phyloP scores from a whole-genome alignment of 2,797 vertebrate species.

The Poeciliopsis infans region DNA sequence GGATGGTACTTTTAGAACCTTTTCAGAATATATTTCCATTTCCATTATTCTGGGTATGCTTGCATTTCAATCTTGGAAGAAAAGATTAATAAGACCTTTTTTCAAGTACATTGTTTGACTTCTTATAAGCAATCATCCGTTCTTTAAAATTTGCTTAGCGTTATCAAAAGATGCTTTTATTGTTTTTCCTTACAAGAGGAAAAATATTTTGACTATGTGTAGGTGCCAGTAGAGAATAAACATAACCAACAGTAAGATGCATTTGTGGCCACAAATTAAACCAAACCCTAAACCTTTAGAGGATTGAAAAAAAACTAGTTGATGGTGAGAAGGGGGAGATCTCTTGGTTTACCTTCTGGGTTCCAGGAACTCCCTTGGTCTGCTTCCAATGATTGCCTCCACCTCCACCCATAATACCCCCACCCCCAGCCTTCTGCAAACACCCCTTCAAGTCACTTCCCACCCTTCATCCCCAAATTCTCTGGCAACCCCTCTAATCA shows the following conservation, averaged over 20 bases:
- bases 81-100: not conserved
- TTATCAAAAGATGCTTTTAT: not conserved
- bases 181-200: not conserved
- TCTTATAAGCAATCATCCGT: not conserved
- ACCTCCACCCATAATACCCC: slow-evolving; percentile 12
- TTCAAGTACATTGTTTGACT: not conserved
- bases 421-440: slow-evolving; percentile 57
- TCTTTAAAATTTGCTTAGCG: not conserved
- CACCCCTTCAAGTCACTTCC: slow-evolving; percentile 58
- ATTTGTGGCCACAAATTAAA: not conserved
- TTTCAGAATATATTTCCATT: not conserved
- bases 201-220: not conserved
- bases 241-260: not conserved
- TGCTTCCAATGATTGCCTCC: slow-evolving; percentile 67
- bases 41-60: not conserved
- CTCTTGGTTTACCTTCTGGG: slow-evolving; percentile 60
- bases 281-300: not conserved
- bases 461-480: slow-evolving; percentile 45
- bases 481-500: slow-evolving; percentile 67
- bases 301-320: slow-evolving; percentile 19
- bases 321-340: slow-evolving; percentile 45
- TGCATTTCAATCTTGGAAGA: not conserved
- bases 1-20: not conserved
- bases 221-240: not conserved
- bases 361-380: slow-evolving; percentile 81